These are phyloP conservation scores for Disparrhopalites patrizii DNA, from an alignment of 2,888 invertebrate species.

Conservation along the genomic window DNA sequence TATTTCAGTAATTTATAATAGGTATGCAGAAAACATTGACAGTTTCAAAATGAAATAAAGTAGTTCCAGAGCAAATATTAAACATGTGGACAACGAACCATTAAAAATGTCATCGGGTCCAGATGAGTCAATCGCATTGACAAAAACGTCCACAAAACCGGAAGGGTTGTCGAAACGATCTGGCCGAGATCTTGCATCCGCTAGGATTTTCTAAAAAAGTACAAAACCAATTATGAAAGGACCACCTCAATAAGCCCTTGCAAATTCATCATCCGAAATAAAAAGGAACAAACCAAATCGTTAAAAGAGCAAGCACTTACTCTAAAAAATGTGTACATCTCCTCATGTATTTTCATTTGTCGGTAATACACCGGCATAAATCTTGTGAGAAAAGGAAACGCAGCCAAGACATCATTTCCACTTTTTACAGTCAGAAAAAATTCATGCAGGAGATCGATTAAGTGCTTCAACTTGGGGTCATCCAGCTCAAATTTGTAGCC, in stretches of 20 bases:
- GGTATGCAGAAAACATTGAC: too few relatives aligned
- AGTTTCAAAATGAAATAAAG: too few relatives aligned
- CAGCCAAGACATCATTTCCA: background rate
- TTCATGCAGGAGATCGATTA: conserved; percentile 8
- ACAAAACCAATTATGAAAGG: too few relatives aligned
- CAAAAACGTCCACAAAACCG: conserved; percentile 14
- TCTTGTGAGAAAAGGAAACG: conserved; percentile 8
- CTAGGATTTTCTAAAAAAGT: conserved; percentile 10
- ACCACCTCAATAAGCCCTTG: too few relatives aligned
- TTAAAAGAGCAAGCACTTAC: background rate
- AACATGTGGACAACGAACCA: background rate
- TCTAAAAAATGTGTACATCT: conserved; percentile 4
- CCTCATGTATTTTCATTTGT: background rate
- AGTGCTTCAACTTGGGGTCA: conserved; percentile 1
- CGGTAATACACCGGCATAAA: background rate
- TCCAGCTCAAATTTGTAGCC: conserved; percentile 11
- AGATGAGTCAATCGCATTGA: background rate
- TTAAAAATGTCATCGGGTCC: background rate
- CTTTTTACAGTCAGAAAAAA: conserved; percentile 11
- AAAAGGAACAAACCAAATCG: background rate
- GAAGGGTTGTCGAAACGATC: background rate
- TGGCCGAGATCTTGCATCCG: background rate
- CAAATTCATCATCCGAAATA: background rate
- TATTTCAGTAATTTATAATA: too few relatives aligned
- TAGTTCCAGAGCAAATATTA: too few relatives aligned